Conservation (phyloP, 2,797 vertebrate genomes). For the Lepidocolaptes lacrymiger region DNA sequence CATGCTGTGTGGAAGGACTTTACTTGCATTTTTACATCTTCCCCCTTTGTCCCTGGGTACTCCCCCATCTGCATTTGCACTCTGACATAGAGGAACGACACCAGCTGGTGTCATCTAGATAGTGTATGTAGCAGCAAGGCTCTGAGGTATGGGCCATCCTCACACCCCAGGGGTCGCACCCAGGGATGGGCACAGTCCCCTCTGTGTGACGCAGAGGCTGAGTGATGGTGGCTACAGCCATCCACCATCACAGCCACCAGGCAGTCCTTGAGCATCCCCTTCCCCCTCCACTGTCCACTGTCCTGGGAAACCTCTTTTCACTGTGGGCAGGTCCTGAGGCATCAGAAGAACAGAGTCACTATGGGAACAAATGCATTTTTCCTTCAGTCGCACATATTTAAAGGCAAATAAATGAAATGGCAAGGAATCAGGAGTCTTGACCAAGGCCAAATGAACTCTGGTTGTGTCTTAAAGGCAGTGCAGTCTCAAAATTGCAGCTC, state of each 20-base stretch:
- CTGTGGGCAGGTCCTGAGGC: rapidly evolving
- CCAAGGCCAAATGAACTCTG: neutral
- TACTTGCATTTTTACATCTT: slow-evolving; percentile 1
- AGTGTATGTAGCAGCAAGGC: neutral
- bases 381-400: neutral
- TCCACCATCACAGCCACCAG: neutral
- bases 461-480: neutral
- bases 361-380: neutral
- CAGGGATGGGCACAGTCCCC: neutral
- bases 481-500: neutral
- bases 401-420: slow-evolving; percentile 8
- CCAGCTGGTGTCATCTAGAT: neutral
- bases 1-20: slow-evolving; percentile 23
- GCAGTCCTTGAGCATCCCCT: rapidly evolving
- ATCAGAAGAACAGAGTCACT: neutral
- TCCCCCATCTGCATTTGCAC: neutral
- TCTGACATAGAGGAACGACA: neutral
- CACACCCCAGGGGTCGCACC: rapidly evolving
- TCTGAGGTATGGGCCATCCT: neutral
- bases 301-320: neutral
- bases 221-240: neutral
- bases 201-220: rapidly evolving
- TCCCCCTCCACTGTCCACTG: rapidly evolving
- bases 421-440: neutral
- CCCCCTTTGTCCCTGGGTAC: neutral